Conservation (phyloP, 2,888 invertebrate genomes). For the Caenorhabditis becei region DNA sequence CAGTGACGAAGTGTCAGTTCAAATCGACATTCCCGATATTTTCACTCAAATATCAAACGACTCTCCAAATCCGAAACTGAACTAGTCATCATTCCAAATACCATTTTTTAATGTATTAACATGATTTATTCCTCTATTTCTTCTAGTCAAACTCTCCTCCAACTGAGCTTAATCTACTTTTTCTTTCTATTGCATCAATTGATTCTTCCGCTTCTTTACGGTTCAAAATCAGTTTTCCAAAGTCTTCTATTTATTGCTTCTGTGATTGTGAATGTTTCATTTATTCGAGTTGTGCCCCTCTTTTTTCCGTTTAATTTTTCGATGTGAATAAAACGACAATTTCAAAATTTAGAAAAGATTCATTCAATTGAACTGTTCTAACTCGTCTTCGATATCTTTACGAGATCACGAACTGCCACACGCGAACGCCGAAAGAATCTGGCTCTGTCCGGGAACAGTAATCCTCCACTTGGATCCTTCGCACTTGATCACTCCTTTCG, state of each 20-base stretch:
- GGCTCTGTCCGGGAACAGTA: slow-evolving; percentile 41
- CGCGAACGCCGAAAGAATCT: slow-evolving; percentile 30
- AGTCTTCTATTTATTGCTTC: slow-evolving; percentile 9
- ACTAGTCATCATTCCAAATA: background rate
- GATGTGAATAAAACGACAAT: background rate
- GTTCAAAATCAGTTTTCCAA: background rate
- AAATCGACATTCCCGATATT: slow-evolving; percentile 43
- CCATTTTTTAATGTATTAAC: background rate
- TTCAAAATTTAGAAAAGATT: background rate
- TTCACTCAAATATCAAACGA: slow-evolving; percentile 23
- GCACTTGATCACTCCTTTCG: slow-evolving; percentile 36
- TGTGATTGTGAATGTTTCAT: slow-evolving; percentile 3
- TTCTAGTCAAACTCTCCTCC: slow-evolving; percentile 2
- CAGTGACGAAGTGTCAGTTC: slow-evolving; percentile 32
- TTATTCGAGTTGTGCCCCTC: slow-evolving; percentile 4
- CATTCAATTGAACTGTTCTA: background rate
- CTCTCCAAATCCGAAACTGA: slow-evolving; percentile 1
- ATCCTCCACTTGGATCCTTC: slow-evolving; percentile 53
- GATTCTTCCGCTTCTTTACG: slow-evolving; percentile 1
- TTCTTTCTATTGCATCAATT: slow-evolving; percentile 10
- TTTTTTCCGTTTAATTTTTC: background rate
- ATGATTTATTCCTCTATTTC: slow-evolving; percentile 9
- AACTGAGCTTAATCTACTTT: background rate
- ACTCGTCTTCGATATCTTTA: slow-evolving; percentile 3
- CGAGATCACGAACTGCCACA: slow-evolving; percentile 26